A percentile compares a stretch with the other conserved stretches of the same genome.
phyloP scores from a whole-genome alignment of 2,113 vertebrate species.

The Mormyrus iriodes region DNA sequence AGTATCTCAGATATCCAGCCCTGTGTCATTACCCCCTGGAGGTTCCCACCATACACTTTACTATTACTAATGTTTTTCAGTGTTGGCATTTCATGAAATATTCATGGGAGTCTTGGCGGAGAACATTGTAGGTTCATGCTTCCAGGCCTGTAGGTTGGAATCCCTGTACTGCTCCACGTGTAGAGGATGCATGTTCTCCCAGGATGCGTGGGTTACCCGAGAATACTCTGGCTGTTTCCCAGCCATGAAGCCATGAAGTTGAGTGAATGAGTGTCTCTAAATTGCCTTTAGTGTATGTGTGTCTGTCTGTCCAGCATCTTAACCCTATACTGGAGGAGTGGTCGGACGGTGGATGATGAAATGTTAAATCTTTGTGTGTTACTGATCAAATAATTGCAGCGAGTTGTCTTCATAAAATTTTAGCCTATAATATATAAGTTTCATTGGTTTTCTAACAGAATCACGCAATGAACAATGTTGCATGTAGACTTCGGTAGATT shows the following conservation, averaged over 20 bases:
- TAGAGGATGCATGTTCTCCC: background rate
- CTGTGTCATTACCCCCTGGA: background rate
- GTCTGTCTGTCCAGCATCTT: background rate
- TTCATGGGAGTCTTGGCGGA: background rate
- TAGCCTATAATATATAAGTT: too few species aligned
- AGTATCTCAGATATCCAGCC: background rate
- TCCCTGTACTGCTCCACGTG: background rate
- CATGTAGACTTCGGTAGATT: background rate
- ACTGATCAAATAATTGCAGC: background rate
- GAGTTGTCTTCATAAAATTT: background rate
- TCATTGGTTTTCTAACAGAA: too few species aligned
- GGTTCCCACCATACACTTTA: background rate
- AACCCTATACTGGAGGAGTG: background rate
- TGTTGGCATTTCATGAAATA: background rate
- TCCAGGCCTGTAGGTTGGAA: background rate
- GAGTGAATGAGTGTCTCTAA: background rate
- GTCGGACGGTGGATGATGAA: background rate
- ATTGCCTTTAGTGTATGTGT: background rate
- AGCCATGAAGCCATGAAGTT: too few species aligned
- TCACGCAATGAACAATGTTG: background rate
- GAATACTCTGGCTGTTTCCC: background rate
- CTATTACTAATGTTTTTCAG: background rate
- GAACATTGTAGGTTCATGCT: background rate
- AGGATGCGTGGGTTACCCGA: background rate
- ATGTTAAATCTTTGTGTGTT: background rate